Evolutionary conservation across 1,140 invertebrate species (phyloP).

Genomic region (Lucilia sericata): DNA sequence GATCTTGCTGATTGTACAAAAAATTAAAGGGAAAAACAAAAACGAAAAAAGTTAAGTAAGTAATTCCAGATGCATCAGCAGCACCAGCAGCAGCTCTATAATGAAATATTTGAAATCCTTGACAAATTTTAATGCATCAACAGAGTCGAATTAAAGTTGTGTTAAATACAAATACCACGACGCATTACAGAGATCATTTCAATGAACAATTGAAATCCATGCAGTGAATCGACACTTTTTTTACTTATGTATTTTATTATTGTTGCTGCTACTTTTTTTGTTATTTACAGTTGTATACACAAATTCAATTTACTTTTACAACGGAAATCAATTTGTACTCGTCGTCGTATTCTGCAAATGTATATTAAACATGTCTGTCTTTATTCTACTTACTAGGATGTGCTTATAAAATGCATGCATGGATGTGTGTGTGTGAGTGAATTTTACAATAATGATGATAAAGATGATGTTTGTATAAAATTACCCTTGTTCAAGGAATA

Average conservation of each 20-base stretch:
- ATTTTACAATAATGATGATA: conserved; percentile 2
- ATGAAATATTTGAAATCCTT: conserved; percentile 2
- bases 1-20: neutral
- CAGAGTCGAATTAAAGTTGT: neutral
- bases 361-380: neutral
- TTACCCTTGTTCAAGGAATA: neutral
- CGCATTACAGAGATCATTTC: neutral
- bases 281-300: neutral
- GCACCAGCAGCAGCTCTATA: neutral
- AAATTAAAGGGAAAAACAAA: neutral
- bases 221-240: neutral
- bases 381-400: no score
- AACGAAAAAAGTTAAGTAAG: no score
- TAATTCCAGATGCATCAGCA: neutral
- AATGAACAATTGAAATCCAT: neutral
- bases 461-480: neutral
- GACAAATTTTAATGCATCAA: neutral
- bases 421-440: neutral
- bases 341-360: neutral
- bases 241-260: neutral
- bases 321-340: conserved; percentile 36
- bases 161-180: neutral
- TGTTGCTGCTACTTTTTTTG: neutral
- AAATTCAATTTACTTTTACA: conserved; percentile 11
- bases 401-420: neutral